Base-by-base conservation (phyloP, 2,888 invertebrate species). In the Dynastes maya region DNA sequence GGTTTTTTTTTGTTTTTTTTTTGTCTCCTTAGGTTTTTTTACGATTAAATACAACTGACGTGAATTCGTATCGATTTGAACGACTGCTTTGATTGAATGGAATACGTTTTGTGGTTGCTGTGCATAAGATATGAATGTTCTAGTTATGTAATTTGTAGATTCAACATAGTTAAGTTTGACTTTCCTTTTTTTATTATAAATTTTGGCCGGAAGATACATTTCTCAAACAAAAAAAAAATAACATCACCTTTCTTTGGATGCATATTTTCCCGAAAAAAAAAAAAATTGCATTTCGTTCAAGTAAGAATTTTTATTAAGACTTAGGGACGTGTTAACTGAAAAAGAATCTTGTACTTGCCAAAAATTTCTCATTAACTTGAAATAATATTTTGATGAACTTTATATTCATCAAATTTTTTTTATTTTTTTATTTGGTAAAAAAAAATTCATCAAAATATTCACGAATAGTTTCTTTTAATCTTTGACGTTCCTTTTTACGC, bases 101-200 rank as follows among this genome's bases (percentile, higher is more conserved):
- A 65, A 55, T 32, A 76, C 67, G 68, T 77, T 22, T 22, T 80
- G 58, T 80, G 61, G 72, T 65, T 72, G 76, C 78, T 76, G 78
- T 78, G 79, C 68, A 79, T 79, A 81, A 53, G 78, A 77, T 78
- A 71, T 81, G 80, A 80, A 81, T 81, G 81, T 82, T 78, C 70
- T 82, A 82, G 80, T 82, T 82, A 80, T 81, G 78, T 82, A 80
- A 78, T 81, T 77, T 76, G 78, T 81, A 81, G 81, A 78, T 80
- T 79, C 71, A 74, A 74, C 61, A 76, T 82, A 81, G 80, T 79
- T 78, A 78, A 78, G 78, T 79, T 79, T 77, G 77, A 51, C 65
- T 71, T 65, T 77, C 81, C 77, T 79, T 76, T 70, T 32, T 79
- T 83, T 81, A 83, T 84, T 84, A 83, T 83, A 83, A 84, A 84